Evolutionary conservation across 2,113 vertebrate species (phyloP).

Genomic region (Pseudopodoces humilis): DNA sequence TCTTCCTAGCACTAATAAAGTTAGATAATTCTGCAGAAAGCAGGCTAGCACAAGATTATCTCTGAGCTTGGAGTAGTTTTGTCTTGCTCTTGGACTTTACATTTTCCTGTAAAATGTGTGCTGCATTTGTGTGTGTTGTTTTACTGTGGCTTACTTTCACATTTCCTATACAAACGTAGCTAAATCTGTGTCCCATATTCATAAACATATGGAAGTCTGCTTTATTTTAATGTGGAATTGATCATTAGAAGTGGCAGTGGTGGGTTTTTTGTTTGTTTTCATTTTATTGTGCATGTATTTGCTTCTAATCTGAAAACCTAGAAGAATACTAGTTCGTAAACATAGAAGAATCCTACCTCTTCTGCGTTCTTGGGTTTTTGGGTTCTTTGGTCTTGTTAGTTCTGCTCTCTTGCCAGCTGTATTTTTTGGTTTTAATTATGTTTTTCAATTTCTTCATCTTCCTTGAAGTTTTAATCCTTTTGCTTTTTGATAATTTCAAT

Average conservation of each 20-base stretch:
- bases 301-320: neutral
- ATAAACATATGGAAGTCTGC: neutral
- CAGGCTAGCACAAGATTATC: neutral
- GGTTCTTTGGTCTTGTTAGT: neutral
- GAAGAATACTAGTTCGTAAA: neutral
- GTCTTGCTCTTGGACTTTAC: neutral
- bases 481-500: neutral
- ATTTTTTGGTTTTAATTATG: neutral
- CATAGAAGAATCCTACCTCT: neutral
- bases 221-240: neutral
- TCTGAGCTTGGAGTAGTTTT: neutral
- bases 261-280: neutral
- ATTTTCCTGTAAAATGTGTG: neutral
- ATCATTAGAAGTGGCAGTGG: fast-evolving
- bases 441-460: neutral
- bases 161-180: neutral
- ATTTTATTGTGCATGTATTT: neutral
- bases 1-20: neutral
- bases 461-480: neutral
- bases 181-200: neutral
- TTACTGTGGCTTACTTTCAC: neutral
- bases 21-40: neutral
- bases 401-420: neutral
- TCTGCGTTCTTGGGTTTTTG: neutral
- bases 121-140: neutral